Base-by-base conservation (phyloP, 2,888 invertebrate species). In the Lepas anatifera region DNA sequence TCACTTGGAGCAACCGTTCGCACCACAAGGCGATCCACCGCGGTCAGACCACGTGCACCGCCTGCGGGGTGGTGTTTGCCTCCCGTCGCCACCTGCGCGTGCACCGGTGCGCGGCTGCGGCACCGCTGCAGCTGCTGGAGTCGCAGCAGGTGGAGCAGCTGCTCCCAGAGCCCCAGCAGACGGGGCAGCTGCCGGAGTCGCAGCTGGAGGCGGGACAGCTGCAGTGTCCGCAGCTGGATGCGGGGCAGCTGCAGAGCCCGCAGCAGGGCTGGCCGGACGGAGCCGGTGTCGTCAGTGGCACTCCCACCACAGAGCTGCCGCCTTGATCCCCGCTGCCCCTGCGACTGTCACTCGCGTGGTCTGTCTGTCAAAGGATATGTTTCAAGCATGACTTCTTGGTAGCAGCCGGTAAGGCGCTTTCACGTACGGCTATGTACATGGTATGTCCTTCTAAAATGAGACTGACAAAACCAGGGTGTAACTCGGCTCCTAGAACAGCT, bases 81-180 rank as follows among this genome's bases (percentile, higher is more conserved):
- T 68, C 50, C 18, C 37, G 50, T 22, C 50, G 50, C 22, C 37
- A 37, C 37, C 39, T 58, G 43, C 71, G 70, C 69, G 69, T 63
- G 46, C 68, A 71, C 68, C 50, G 48, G 43, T 68, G 69, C 46
- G 68, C 39, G 35, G 68, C 64, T 64, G 69, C 58, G 70, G 41
- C 68, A 43, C 70, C 52, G 58, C 70, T 39, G 67, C 72, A 32
- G 71, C 68, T 35, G 68, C 41, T 39, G 48, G 43, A 58, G 66
- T 37, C 27, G 50, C 68, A 52, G 71, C 64, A 2, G 37, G 11
- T 69, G 50, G 48, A 52, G 67, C 50, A 41, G 68, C 46, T 58
- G 58, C 67, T 39, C 58, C 69, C 58, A 58, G 69, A 70, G 70
- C 70, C 68, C 70, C 70, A 63, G 69, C 68, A 69, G 67, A 69